Conservation (phyloP, 2,797 vertebrate species). For the Poeciliopsis presidionis region DNA sequence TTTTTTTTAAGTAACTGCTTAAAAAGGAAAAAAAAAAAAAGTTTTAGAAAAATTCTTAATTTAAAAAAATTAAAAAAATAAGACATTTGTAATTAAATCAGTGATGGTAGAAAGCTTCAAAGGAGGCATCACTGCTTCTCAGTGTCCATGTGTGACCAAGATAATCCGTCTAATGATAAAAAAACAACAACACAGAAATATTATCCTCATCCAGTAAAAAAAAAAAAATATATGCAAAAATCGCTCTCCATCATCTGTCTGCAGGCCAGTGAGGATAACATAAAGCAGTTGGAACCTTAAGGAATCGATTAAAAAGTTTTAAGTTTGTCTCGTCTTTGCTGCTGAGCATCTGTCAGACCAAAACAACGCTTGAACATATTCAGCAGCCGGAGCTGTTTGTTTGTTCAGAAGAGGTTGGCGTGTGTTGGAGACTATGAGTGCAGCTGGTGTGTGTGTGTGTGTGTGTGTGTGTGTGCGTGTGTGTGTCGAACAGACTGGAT, state of each 20-base stretch:
- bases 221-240: background rate
- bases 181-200: background rate
- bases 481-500: background rate
- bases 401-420: conserved; percentile 3
- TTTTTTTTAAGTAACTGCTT: background rate
- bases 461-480: background rate
- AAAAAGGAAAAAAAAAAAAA: background rate
- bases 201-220: background rate
- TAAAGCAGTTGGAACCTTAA: background rate
- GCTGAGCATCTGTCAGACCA: background rate
- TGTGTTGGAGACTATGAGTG: background rate
- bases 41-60: background rate
- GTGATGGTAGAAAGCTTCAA: background rate
- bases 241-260: background rate
- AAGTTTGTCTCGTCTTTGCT: background rate
- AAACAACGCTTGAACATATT: conserved; percentile 16
- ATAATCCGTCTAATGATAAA: background rate
- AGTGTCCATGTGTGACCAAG: background rate
- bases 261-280: background rate
- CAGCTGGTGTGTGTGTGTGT: conserved; percentile 19
- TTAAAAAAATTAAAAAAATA: background rate
- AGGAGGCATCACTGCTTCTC: background rate
- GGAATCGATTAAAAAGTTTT: background rate
- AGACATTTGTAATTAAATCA: background rate
- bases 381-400: conserved; percentile 12